Conservation (phyloP, 2,888 invertebrate species). For the Caenorhabditis zanzibari region DNA sequence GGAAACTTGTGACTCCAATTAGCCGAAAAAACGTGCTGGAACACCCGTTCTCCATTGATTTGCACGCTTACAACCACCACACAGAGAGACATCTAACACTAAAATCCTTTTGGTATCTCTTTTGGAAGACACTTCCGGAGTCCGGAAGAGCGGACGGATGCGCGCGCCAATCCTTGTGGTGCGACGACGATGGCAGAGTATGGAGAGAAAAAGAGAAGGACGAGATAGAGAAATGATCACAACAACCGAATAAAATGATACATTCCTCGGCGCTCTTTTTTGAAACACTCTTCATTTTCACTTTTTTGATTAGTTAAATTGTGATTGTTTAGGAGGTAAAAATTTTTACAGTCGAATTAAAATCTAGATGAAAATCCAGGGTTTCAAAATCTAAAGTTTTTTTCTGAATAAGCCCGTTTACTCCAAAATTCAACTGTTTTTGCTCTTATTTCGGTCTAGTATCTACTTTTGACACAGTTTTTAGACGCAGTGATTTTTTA, state of each 20-base stretch:
- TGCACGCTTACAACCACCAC: background rate
- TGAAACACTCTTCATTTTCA: conserved; percentile 6
- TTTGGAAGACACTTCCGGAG: conserved; percentile 52
- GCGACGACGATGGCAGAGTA: background rate
- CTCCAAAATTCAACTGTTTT: too few relatives aligned
- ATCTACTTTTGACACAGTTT: too few relatives aligned
- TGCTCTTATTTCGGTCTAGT: too few relatives aligned
- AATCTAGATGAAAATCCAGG: too few relatives aligned
- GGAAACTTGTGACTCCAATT: background rate
- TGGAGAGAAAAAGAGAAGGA: background rate
- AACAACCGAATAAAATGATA: conserved; percentile 56
- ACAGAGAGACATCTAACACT: background rate
- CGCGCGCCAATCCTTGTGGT: conserved; percentile 52
- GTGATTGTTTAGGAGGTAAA: background rate
- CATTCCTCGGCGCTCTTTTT: conserved; percentile 10
- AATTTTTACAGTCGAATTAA: too few relatives aligned
- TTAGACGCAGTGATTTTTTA: too few relatives aligned
- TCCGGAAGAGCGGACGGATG: conserved; percentile 60
- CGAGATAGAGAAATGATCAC: conserved; percentile 35
- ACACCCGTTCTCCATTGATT: conserved; percentile 29
- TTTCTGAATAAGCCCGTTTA: too few relatives aligned
- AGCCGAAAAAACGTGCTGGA: background rate
- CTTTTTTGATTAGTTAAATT: background rate
- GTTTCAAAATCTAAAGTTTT: too few relatives aligned
- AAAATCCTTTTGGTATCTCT: conserved; percentile 14